Evolutionary conservation across 2,113 vertebrate genomes (phyloP).

Genomic region (Tachysurus vachellii): DNA sequence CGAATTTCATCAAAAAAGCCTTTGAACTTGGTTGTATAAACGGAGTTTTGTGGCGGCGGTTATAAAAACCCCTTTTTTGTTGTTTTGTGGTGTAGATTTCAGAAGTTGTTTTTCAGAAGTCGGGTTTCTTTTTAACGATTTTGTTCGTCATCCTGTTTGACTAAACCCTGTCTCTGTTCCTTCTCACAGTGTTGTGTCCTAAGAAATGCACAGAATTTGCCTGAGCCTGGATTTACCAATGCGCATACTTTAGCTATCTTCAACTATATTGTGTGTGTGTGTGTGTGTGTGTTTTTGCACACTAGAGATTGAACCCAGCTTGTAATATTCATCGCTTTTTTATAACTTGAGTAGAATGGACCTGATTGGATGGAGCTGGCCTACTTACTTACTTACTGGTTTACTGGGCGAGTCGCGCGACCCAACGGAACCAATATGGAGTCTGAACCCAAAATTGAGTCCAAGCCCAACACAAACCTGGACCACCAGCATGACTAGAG

Average conservation of each 20-base stretch:
- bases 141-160: conserved; percentile 36
- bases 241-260: background rate
- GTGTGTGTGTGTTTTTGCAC: background rate
- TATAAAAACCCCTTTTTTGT: conserved; percentile 9
- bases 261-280: background rate
- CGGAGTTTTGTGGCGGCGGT: conserved; percentile 17
- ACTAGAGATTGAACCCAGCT: background rate
- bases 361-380: too few species aligned
- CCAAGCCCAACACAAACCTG: background rate
- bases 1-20: background rate
- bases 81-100: conserved; percentile 34
- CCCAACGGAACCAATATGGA: background rate
- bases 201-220: background rate
- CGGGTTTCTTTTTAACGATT: background rate
- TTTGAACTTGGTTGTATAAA: conserved; percentile 32
- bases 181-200: background rate
- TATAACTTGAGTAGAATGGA: too few species aligned
- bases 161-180: conserved; percentile 47
- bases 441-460: background rate
- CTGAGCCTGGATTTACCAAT: background rate
- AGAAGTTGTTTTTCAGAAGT: background rate
- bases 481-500: background rate
- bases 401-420: background rate
- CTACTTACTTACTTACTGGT: too few species aligned
- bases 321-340: background rate